These are phyloP conservation scores for Bombyx huttoni DNA, from an alignment of 2,888 invertebrate genomes.

Conservation along the genomic window DNA sequence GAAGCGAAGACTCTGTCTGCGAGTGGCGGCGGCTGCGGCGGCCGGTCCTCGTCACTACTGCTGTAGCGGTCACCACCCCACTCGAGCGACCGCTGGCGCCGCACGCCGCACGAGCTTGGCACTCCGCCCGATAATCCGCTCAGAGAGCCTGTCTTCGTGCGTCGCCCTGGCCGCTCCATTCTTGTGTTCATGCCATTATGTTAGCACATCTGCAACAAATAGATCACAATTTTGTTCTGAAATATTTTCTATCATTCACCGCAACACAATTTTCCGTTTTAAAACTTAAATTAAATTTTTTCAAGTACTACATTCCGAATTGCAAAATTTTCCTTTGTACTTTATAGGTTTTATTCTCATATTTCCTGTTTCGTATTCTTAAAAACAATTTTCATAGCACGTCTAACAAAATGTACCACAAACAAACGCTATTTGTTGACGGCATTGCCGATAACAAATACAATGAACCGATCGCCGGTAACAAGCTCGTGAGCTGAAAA, in stretches of 20 bases:
- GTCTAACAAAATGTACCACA: not conserved
- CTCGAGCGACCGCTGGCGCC: conserved; percentile 72
- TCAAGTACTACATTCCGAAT: too few species aligned
- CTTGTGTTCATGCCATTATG: conserved; percentile 46
- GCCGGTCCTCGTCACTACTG: conserved; percentile 69
- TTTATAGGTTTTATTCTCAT: not conserved
- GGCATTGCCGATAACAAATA: conserved; percentile 4
- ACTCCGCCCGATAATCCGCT: conserved; percentile 51
- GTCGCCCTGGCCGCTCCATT: conserved; percentile 62
- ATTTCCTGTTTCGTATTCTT: not conserved
- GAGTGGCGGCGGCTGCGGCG: conserved; percentile 60
- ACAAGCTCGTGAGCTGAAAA: conserved; percentile 58
- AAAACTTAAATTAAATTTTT: not conserved
- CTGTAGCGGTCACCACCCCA: conserved; percentile 72
- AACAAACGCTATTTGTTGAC: not conserved
- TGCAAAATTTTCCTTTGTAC: not conserved
- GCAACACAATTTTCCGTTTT: not conserved
- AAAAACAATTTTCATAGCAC: not conserved
- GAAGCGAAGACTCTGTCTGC: conserved; percentile 68
- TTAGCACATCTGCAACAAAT: conserved; percentile 36
- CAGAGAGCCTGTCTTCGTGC: conserved; percentile 58
- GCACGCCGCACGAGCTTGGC: conserved; percentile 40
- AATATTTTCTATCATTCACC: not conserved
- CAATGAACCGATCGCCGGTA: conserved; percentile 18
- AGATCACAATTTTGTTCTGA: too few species aligned